Evolutionary conservation across 2,797 vertebrate species (phyloP), one percentile per base, ranked within the genome.

Genomic region (Triplophysa bombifrons): DNA sequence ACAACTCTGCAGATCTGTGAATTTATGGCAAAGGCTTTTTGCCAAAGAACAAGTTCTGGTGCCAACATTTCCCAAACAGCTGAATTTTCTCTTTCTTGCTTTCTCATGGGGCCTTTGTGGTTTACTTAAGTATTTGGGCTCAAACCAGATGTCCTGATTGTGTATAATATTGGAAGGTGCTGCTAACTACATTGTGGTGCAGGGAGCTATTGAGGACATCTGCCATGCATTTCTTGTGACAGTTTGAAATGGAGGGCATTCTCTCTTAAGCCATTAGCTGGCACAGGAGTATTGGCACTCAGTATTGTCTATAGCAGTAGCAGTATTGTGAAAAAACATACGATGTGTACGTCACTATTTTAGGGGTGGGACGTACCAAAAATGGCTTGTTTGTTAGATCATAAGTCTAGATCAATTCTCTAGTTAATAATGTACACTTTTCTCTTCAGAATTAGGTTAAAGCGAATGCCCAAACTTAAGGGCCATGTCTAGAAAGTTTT

Each of bases 41-140:
- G 89, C 90, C 89, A 92, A 90, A 92, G 89, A 91, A 86, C 86
- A 84, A 90, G 86, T 88, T 88, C 83, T 58, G 2, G 89, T 92
- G 93, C 92, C 93, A 93, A 91, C 84, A 60, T 87, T 87, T 83
- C 82, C 80, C 79, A 68, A 80, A 82, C 84, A 84, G 84, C 87
- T 83, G 80, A 87, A 82, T 85, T 86, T 85, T 76, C 34, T 78
- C 65, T 63, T 20, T 66, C 48, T 34, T 46, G 16, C 48, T 67
- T 14, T 69, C 74, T 66, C 58, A 20, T 70, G 48, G 81, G 74
- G 80, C 73, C 74, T 74, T 72, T 85, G 83, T 80, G 44, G 66
- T 75, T 87, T 74, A 66, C 64, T 75, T 80, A 74, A 72, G 76
- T 72, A 81, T 86, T 84, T 78, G 76, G 79, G 73, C 83, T 74